These are phyloP conservation scores for Numenius phaeopus DNA, from an alignment of 2,797 vertebrate species.

Conservation along the genomic window DNA sequence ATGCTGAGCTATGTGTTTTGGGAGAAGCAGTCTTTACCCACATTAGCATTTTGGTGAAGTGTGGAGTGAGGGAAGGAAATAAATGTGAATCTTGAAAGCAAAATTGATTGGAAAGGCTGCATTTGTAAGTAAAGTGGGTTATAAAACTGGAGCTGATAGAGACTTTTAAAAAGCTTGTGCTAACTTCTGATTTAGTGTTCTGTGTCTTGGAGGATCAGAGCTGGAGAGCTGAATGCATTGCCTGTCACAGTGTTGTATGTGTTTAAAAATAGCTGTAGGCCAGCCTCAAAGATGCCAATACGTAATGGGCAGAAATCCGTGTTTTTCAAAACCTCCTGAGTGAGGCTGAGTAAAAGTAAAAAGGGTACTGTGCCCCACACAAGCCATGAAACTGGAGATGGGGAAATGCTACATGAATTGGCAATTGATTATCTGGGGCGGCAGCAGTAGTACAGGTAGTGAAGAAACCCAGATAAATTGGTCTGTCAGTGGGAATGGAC, in stretches of 20 bases:
- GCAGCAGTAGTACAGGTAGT: background rate
- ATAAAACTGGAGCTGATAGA: constrained; percentile 64
- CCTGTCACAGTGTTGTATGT: background rate
- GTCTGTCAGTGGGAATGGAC: background rate
- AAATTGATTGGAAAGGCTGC: constrained; percentile 68
- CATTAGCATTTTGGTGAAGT: constrained; percentile 60
- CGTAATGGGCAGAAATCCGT: background rate
- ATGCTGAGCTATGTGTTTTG: constrained; percentile 43
- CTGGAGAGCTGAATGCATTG: constrained; percentile 11
- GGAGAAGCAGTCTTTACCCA: constrained; percentile 19
- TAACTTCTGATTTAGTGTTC: constrained; percentile 62
- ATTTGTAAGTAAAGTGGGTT: constrained; percentile 68
- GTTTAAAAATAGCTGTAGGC: constrained; percentile 24
- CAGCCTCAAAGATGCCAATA: constrained; percentile 1
- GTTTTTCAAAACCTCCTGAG: background rate
- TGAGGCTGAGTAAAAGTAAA: background rate
- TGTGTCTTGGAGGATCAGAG: constrained; percentile 42
- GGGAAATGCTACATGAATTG: background rate
- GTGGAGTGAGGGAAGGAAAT: constrained; percentile 48
- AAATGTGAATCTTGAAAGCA: constrained; percentile 66
- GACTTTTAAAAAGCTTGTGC: constrained; percentile 46
- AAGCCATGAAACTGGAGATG: background rate
- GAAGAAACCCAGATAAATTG: background rate
- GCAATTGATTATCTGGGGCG: background rate
- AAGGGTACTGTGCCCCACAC: background rate